Evolutionary conservation across 2,888 invertebrate genomes (phyloP), one percentile per base, ranked within the genome.

Genomic region (Pantelozetes paolii): DNA sequence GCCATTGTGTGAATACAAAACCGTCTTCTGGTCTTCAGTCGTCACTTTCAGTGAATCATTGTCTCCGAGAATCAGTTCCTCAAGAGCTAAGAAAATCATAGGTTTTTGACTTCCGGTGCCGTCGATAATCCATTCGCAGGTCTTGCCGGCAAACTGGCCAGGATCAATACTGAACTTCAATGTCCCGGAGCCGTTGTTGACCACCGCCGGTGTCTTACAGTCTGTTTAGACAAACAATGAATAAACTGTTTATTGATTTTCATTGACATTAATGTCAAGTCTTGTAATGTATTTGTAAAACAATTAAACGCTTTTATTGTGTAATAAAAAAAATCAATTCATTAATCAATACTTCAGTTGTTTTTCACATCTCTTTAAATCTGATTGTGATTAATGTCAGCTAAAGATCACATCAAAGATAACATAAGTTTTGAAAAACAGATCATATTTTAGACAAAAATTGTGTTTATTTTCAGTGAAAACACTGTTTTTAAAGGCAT

Each of bases 121-220:
- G 36, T 69, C 26, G 45, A 69, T 45, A 69, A 42, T 5, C 69
- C 69, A 69, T 23, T 45, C 42, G 23, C 69, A 69, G 0, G 36
- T 64, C 36, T 64, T 64, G 18, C 20, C n/a, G 3, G 32, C 28
- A n/a, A 26, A 36, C 15, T 64, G 8, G 0, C 20, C 36, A 1
- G 30, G 30, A 9, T 28, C 15, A 8, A 36, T 32, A 3, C 11
- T 32, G 8, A 26, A 11, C 26, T 28, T 59, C 2, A 28, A 2
- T 2, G 20, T 50, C n/a, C 50, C 50, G 15, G 18, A 5, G 3
- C 20, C 23, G 1, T 45, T 20, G 50, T 23, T 5, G 2, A 20
- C 3, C 20, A 23, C 6, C 20, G 20, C 20, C 50, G 50, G 50
- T 20, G 23, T 1, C 23, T 57, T 30, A 18, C 57, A 57, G 2